Evolutionary conservation across 2,888 invertebrate species (phyloP), one percentile per base, ranked within the genome.

Genomic region (Hoplodrina ambigua): DNA sequence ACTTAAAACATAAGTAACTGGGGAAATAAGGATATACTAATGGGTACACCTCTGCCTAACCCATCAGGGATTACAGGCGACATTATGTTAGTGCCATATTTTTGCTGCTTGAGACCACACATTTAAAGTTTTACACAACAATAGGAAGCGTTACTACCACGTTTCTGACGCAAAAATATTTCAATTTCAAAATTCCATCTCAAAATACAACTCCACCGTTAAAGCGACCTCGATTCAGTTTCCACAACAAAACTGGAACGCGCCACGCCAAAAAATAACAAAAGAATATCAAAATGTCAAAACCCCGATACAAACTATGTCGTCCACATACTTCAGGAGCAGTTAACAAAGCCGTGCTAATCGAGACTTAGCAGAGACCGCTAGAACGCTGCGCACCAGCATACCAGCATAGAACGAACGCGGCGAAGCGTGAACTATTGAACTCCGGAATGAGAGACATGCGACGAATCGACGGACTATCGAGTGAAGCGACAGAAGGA

Each of bases 381-480:
- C 76, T 44, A 69, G 75, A 77, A 75, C 76, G 70, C 58, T 69
- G 46, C 56, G 69, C 60, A 62, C 65, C 53, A 63, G 75, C 82
- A 86, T 87, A 85, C 86, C 82, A 13, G 59, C 78, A 78, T 72
- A 70, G 76, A 76, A 62, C 72, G 66, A 72, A 80, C 76, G 81
- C 84, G 78, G 64, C 70, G 83, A 72, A 82, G 88, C 84, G 88
- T 86, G 89, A 88, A 88, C 88, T 87, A 86, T 88, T 83, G 85
- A 79, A 83, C 84, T 81, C 75, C 52, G 81, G 85, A 82, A 84
- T 81, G 82, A 72, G 68, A 75, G 74, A 80, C 80, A 80, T 80
- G 81, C 77, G 54, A 67, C 64, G 72, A 56, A 67, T 78, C 41
- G 72, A 33, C 19, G 13, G 1, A 46, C 2, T 19, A 49, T 2